Conservation (phyloP, 1,140 invertebrate genomes). For the Drosophila bocki region DNA sequence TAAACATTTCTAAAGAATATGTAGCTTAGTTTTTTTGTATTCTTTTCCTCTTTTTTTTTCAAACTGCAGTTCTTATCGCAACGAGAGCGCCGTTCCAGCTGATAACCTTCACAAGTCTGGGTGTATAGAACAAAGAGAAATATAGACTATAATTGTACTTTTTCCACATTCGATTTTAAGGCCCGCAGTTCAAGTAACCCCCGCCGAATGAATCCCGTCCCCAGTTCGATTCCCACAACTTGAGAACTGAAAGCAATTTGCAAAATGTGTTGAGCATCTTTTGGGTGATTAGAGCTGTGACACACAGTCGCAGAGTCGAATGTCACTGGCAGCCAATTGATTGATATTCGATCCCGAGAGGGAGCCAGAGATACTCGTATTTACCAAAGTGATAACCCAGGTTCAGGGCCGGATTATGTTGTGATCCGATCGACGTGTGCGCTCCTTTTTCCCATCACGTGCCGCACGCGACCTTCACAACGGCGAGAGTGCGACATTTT, state of each 20-base stretch:
- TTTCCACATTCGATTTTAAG: slow-evolving; percentile 16
- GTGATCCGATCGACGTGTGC: slow-evolving; percentile 74
- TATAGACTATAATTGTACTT: slow-evolving; percentile 47
- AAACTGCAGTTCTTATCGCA: slow-evolving; percentile 49
- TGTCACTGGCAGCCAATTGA: slow-evolving; percentile 65
- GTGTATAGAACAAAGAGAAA: slow-evolving; percentile 29
- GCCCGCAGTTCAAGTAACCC: slow-evolving; percentile 41
- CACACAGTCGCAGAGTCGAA: slow-evolving; percentile 24
- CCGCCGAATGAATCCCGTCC: neutral
- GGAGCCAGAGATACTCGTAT: slow-evolving; percentile 35
- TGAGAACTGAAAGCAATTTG: slow-evolving; percentile 54
- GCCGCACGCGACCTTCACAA: slow-evolving; percentile 68
- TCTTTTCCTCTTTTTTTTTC: slow-evolving; percentile 1
- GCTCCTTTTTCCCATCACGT: slow-evolving; percentile 78
- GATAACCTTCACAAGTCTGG: slow-evolving; percentile 66
- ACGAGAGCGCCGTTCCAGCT: slow-evolving; percentile 19
- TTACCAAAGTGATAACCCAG: slow-evolving; percentile 78
- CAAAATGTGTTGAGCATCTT: slow-evolving; percentile 72
- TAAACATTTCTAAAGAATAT: slow-evolving; percentile 18
- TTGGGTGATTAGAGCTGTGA: slow-evolving; percentile 44
- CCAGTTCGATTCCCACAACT: slow-evolving; percentile 53
- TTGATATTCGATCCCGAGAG: slow-evolving; percentile 69
- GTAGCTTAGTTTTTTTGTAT: slow-evolving; percentile 21
- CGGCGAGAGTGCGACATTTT: slow-evolving; percentile 70
- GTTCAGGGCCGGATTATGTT: slow-evolving; percentile 73